Conservation (phyloP, 2,888 invertebrate genomes). For the Callyntrura sp. region DNA sequence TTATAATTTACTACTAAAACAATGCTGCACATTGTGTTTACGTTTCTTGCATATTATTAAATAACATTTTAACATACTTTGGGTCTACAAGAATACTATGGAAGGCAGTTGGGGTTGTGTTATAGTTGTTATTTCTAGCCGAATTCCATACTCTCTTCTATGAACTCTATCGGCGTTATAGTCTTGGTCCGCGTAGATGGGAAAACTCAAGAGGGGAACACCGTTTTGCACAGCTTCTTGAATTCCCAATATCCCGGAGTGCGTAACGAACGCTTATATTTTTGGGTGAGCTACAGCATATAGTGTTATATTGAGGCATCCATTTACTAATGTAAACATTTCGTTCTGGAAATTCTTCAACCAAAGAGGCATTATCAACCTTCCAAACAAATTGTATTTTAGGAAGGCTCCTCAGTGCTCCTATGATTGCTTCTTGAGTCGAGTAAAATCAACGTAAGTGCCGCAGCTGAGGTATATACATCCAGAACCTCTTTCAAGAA, state of each 20-base stretch:
- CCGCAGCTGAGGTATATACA: constrained; percentile 68
- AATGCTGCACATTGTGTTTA: too few relatives aligned
- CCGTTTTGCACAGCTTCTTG: constrained; percentile 48
- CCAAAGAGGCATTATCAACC: constrained; percentile 47
- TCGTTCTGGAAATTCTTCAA: constrained; percentile 15
- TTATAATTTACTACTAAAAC: too few relatives aligned
- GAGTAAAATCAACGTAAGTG: constrained; percentile 51
- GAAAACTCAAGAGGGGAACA: constrained; percentile 61
- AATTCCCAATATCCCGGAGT: constrained; percentile 50
- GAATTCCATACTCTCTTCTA: constrained; percentile 48
- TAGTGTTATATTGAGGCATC: constrained; percentile 61
- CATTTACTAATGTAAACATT: constrained; percentile 54
- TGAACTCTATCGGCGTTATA: constrained; percentile 64
- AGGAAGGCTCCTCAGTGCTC: constrained; percentile 37
- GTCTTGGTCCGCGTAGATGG: constrained; percentile 64
- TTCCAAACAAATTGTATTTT: constrained; percentile 65
- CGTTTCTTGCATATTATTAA: too few relatives aligned
- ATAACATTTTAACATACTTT: constrained; percentile 28
- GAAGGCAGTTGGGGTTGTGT: constrained; percentile 52
- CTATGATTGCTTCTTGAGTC: constrained; percentile 50
- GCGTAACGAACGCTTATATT: constrained; percentile 58
- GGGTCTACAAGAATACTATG: constrained; percentile 25
- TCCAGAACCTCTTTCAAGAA: constrained; percentile 41
- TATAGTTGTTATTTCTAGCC: constrained; percentile 46
- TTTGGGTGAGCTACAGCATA: constrained; percentile 63